phyloP scores from a whole-genome alignment of 1,140 invertebrate species.

The Octopus sinensis region DNA sequence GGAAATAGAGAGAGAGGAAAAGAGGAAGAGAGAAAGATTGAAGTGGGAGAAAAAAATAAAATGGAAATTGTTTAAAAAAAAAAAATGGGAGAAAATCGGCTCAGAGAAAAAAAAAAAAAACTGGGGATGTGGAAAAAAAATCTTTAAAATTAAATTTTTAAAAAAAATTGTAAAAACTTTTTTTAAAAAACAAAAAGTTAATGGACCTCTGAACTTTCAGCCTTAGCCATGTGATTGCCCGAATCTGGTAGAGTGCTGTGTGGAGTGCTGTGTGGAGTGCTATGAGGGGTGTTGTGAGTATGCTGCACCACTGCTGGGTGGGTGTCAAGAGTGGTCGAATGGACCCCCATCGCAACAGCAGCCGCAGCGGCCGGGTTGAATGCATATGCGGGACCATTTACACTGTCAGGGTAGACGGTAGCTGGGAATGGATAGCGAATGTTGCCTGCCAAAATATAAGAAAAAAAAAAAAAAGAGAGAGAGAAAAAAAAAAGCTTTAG shows the following conservation, averaged over 20 bases:
- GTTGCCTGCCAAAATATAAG: slow-evolving; percentile 21
- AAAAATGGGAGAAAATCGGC: too few species aligned
- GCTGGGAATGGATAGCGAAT: slow-evolving; percentile 37
- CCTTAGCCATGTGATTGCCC: slow-evolving; percentile 53
- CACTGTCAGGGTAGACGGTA: slow-evolving; percentile 43
- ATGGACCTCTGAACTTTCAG: slow-evolving; percentile 56
- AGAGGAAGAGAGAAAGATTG: too few species aligned
- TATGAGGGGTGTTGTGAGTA: slow-evolving; percentile 43
- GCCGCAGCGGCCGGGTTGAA: slow-evolving; percentile 33
- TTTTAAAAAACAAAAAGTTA: too few species aligned
- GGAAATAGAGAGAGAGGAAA: too few species aligned
- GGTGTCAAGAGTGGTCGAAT: slow-evolving; percentile 55
- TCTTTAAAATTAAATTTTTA: too few species aligned
- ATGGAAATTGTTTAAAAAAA: too few species aligned
- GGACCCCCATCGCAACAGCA: slow-evolving; percentile 47
- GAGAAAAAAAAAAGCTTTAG: too few species aligned
- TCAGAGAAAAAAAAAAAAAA: too few species aligned
- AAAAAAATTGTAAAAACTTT: too few species aligned
- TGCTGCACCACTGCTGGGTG: slow-evolving; percentile 36
- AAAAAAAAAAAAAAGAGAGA: too few species aligned
- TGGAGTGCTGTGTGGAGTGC: slow-evolving; percentile 31
- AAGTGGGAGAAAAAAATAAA: too few species aligned
- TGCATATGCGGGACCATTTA: slow-evolving; percentile 51
- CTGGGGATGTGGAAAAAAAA: too few species aligned
- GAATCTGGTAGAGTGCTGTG: slow-evolving; percentile 51